A percentile compares a stretch with the other conserved stretches of the same genome.
Conservation (phyloP, 2,888 invertebrate species). For the Bellardia bayeri region DNA sequence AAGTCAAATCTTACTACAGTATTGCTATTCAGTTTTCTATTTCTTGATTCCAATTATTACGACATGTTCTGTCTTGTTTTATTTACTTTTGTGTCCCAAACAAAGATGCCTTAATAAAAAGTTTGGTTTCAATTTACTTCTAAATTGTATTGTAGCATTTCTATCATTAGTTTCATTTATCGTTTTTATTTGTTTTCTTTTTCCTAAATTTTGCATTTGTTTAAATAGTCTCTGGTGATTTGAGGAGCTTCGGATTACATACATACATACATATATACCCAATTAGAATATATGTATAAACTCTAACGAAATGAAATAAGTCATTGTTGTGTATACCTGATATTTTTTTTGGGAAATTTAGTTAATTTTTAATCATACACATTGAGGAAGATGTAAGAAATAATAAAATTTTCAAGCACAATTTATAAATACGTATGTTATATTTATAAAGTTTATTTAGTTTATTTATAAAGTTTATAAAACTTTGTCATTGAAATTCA, state of each 20-base stretch:
- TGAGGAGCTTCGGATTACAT: not conserved
- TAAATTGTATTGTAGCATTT: not conserved
- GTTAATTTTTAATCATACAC: not conserved
- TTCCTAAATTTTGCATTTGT: no score
- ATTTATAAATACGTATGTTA: no score
- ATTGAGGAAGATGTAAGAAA: not conserved
- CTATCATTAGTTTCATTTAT: not conserved
- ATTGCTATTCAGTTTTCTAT: no score
- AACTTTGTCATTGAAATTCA: no score
- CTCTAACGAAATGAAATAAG: not conserved
- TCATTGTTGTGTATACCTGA: not conserved
- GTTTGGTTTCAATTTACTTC: constrained; percentile 13
- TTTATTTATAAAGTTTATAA: no score
- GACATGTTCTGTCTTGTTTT: not conserved
- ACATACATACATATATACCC: not conserved
- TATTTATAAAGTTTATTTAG: no score
- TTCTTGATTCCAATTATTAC: not conserved
- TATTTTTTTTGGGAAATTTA: not conserved
- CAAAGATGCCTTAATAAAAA: constrained; percentile 13
- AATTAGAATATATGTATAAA: no score
- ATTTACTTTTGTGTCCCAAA: not conserved
- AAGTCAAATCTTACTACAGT: no score
- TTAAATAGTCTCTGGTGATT: not conserved
- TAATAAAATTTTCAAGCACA: no score
- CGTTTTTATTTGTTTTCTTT: not conserved